Percentiles rank a stretch among this genome's conserved stretches.
Evolutionary conservation across 2,797 vertebrate species (phyloP).

Genomic region (Crocidura indochinensis): DNA sequence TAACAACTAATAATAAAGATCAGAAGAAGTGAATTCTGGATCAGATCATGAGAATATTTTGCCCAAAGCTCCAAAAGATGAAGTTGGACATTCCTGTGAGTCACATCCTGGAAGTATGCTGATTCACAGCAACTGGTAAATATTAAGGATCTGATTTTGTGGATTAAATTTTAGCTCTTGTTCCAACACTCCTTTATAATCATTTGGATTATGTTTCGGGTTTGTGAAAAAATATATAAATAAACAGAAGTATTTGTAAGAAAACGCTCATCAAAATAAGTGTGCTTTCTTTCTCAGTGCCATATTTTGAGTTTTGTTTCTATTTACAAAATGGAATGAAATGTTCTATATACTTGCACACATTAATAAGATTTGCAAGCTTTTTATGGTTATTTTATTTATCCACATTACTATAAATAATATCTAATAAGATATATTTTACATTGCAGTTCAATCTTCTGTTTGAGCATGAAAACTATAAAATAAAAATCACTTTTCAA

Average conservation of each 20-base stretch:
- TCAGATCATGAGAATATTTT: neutral
- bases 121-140: conserved; percentile 11
- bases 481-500: neutral
- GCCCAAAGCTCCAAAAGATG: neutral
- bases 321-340: conserved; percentile 63
- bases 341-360: conserved; percentile 2
- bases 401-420: neutral
- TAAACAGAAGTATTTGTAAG: neutral
- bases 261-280: conserved; percentile 45
- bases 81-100: neutral
- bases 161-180: conserved; percentile 63
- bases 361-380: neutral
- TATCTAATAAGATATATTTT: neutral
- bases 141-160: conserved; percentile 27
- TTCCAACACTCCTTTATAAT: conserved; percentile 48
- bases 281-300: conserved; percentile 1
- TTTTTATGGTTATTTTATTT: conserved; percentile 5
- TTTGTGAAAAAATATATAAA: conserved; percentile 57
- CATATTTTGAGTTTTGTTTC: conserved; percentile 12
- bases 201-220: conserved; percentile 27
- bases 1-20: neutral
- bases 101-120: conserved; percentile 30
- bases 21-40: conserved; percentile 26
- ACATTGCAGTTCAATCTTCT: neutral
- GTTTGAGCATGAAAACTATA: neutral